These are phyloP conservation scores for Dasypolia templi DNA, from an alignment of 2,888 invertebrate genomes.

Conservation along the genomic window DNA sequence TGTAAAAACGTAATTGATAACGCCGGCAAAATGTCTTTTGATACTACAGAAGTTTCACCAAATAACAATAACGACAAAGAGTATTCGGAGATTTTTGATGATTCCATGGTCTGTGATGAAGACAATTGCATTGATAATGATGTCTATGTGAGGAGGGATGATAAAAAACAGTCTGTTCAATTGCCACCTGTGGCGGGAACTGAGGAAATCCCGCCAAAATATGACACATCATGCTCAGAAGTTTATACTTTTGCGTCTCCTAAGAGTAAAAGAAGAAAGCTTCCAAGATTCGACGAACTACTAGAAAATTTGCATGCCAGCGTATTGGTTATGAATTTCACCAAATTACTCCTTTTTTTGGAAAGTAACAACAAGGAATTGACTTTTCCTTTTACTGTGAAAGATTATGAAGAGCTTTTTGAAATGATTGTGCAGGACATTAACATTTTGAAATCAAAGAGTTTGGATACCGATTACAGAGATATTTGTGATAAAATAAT, in stretches of 20 bases:
- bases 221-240: neutral
- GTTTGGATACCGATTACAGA: slow-evolving; percentile 50
- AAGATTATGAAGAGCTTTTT: slow-evolving; percentile 64
- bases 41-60: neutral
- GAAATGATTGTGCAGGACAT: slow-evolving; percentile 61
- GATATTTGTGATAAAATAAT: slow-evolving; percentile 59
- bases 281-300: slow-evolving; percentile 7
- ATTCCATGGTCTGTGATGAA: neutral
- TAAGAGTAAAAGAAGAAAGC: slow-evolving; percentile 23
- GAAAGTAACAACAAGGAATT: slow-evolving; percentile 56
- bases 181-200: neutral
- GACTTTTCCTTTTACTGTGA: slow-evolving; percentile 60
- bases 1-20: neutral
- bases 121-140: neutral
- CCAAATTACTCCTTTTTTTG: slow-evolving; percentile 48
- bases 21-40: slow-evolving; percentile 2
- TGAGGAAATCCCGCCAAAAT: slow-evolving; percentile 8
- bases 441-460: slow-evolving; percentile 50
- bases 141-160: neutral
- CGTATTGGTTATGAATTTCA: slow-evolving; percentile 7
- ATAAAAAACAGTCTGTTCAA: neutral
- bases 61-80: neutral
- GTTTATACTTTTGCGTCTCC: neutral
- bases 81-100: neutral
- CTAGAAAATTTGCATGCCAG: slow-evolving; percentile 20